Conservation (phyloP, 1,140 invertebrate species). For the Solenopsis fugax region DNA sequence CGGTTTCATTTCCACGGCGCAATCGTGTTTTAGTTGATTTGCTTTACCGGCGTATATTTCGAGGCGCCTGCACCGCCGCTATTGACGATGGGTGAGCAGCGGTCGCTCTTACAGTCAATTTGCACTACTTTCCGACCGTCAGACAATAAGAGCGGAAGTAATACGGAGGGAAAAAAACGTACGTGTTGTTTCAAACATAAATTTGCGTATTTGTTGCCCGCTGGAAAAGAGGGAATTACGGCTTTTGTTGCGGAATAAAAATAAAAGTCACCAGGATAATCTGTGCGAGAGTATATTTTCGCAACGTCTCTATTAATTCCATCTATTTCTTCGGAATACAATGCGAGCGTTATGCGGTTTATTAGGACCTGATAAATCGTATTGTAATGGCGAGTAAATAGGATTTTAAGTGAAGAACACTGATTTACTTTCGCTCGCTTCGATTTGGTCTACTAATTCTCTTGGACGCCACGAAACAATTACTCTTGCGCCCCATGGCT, state of each 20-base stretch:
- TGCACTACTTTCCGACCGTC: neutral
- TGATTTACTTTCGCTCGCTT: conserved; percentile 50
- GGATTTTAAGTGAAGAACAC: conserved; percentile 58
- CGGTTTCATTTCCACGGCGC: conserved; percentile 59
- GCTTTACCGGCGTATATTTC: conserved; percentile 4
- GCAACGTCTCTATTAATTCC: conserved; percentile 33
- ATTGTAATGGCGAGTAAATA: conserved; percentile 46
- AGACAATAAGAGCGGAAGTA: neutral
- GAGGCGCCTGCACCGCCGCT: neutral
- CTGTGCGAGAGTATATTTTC: neutral
- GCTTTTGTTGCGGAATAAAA: conserved; percentile 27
- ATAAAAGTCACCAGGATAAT: conserved; percentile 46
- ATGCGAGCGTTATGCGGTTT: conserved; percentile 34
- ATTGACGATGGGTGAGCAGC: neutral
- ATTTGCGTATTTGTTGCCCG: conserved; percentile 2
- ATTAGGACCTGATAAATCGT: conserved; percentile 46
- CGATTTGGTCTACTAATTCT: conserved; percentile 60
- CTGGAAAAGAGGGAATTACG: conserved; percentile 25
- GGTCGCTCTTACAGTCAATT: conserved; percentile 31
- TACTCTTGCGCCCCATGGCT: conserved; percentile 58
- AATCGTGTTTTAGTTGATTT: conserved; percentile 37
- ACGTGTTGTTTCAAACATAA: neutral
- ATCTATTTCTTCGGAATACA: neutral
- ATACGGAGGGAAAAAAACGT: neutral
- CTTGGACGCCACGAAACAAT: conserved; percentile 60